phyloP scores from a whole-genome alignment of 2,113 vertebrate species.

The Talpa occidentalis region DNA sequence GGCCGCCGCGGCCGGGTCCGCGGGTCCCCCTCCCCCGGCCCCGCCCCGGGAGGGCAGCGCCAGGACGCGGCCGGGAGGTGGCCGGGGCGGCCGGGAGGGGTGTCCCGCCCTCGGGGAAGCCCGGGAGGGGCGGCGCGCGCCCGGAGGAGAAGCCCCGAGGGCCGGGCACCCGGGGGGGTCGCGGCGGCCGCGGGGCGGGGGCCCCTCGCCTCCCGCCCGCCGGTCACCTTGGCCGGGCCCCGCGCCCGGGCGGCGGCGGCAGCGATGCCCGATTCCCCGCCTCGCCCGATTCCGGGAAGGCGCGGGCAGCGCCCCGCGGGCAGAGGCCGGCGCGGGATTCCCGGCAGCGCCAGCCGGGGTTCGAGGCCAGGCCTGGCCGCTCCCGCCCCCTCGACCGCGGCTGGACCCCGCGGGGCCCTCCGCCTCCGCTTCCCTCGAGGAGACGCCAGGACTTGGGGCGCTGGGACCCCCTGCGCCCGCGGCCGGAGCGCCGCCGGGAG shows the following conservation, averaged over 20 bases:
- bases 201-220: constrained; percentile 18
- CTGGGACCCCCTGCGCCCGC: neutral
- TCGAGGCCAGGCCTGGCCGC: constrained; percentile 25
- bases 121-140: neutral
- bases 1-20: constrained; percentile 15
- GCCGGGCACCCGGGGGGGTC: constrained; percentile 33
- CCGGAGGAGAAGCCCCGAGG: constrained; percentile 43
- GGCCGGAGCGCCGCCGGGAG: neutral
- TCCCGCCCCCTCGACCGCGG: neutral
- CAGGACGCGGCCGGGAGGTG: constrained; percentile 64
- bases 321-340: constrained; percentile 4
- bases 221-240: constrained; percentile 79
- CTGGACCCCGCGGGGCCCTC: neutral
- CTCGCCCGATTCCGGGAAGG: constrained; percentile 68
- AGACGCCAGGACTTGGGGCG: neutral
- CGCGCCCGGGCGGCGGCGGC: constrained; percentile 20
- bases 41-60: constrained; percentile 76
- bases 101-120: constrained; percentile 69
- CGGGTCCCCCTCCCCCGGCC: neutral
- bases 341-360: neutral
- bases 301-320: constrained; percentile 43
- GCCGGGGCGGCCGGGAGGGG: neutral
- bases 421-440: constrained; percentile 20
- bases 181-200: constrained; percentile 50
- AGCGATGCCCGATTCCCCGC: constrained; percentile 68